Evolutionary conservation across 1,140 invertebrate genomes (phyloP).

Genomic region (Carposina sasakii): DNA sequence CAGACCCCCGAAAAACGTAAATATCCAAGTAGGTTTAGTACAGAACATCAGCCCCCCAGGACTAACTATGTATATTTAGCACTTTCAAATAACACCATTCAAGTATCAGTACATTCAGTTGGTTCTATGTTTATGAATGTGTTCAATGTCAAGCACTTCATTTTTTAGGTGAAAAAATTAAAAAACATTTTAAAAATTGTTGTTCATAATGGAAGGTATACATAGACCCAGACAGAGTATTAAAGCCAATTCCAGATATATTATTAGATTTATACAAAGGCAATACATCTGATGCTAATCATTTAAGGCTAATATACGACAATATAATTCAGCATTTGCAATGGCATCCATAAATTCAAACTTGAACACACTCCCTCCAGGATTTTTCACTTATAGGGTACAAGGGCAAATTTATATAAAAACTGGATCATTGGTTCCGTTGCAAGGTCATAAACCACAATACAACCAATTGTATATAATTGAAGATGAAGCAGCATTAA

Average conservation of each 20-base stretch:
- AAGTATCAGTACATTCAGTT: conserved; percentile 25
- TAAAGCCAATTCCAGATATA: conserved; percentile 27
- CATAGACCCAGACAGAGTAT: conserved; percentile 19
- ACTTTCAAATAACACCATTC: conserved; percentile 26
- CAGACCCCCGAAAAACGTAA: conserved; percentile 27
- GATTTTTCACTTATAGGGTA: conserved; percentile 28
- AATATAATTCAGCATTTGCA: conserved; percentile 27
- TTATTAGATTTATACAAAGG: conserved; percentile 32
- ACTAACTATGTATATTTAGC: conserved; percentile 27
- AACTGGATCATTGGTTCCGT: conserved; percentile 20
- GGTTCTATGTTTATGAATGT: conserved; percentile 29
- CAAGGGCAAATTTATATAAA: conserved; percentile 29
- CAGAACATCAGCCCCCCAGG: conserved; percentile 23
- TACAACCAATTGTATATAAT: conserved; percentile 29
- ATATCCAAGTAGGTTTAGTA: conserved; percentile 29
- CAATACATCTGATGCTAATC: conserved; percentile 28
- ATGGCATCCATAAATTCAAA: conserved; percentile 31
- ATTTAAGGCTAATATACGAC: conserved; percentile 26
- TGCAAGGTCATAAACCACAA: conserved; percentile 28
- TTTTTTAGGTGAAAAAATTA: conserved; percentile 28
- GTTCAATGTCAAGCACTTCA: conserved; percentile 23
- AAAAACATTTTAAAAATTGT: conserved; percentile 28
- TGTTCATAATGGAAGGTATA: conserved; percentile 32
- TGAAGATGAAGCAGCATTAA: conserved; percentile 27
- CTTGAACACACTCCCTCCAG: conserved; percentile 22